phyloP scores from a whole-genome alignment of 2,888 invertebrate species.

The Alsophila aescularia region DNA sequence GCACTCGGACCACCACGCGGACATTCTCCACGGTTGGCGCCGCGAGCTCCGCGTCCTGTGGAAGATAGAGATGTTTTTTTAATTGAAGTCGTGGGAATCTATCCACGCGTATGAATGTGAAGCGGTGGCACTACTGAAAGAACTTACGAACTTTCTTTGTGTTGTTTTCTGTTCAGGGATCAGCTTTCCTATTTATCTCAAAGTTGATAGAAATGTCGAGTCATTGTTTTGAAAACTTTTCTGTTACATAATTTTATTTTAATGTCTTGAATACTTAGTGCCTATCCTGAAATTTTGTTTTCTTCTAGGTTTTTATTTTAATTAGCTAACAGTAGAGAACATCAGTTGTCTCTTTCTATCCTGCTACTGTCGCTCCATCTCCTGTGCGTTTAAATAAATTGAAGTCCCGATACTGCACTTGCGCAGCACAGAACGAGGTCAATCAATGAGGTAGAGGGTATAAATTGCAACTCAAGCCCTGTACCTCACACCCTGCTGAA shows the following conservation, averaged over 20 bases:
- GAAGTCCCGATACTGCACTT: conserved; percentile 1
- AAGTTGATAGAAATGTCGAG: too few relatives aligned
- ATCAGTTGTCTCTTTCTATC: neutral
- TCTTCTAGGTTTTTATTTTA: too few relatives aligned
- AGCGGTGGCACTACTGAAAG: neutral
- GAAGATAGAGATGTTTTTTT: neutral
- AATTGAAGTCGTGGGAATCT: neutral
- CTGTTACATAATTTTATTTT: too few relatives aligned
- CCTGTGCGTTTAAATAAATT: neutral
- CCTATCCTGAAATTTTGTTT: too few relatives aligned
- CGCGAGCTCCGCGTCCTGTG: conserved; percentile 76
- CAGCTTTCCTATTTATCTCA: too few relatives aligned
- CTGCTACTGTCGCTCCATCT: neutral
- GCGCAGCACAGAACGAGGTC: conserved; percentile 6
- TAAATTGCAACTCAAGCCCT: conserved; percentile 3
- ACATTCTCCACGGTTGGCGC: conserved; percentile 95
- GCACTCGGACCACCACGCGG: conserved; percentile 96
- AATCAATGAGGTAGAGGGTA: conserved; percentile 5
- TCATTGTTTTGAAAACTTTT: too few relatives aligned
- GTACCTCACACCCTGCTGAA: neutral
- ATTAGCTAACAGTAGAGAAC: too few relatives aligned
- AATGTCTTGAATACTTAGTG: too few relatives aligned
- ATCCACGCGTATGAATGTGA: neutral
- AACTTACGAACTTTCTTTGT: too few relatives aligned
- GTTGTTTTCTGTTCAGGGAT: too few relatives aligned